Base-by-base conservation (phyloP, 1,140 invertebrate genomes). In the Drosophila ficusphila region DNA sequence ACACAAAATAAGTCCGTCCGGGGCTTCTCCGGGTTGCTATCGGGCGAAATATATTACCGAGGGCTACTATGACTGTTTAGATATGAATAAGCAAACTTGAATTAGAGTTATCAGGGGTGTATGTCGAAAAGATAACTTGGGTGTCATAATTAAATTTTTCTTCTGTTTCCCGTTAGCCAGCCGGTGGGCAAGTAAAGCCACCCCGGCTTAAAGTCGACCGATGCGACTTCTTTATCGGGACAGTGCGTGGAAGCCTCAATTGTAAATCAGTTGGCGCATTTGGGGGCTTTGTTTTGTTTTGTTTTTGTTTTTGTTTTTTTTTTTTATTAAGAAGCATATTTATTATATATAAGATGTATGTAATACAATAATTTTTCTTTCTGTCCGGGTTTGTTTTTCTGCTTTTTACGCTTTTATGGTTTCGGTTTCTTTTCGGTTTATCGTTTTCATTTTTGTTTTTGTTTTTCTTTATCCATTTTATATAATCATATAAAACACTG, bases 401-500 rank as follows among this genome's bases (percentile, higher is more conserved):
- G 53, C 41, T 56, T 29, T 58, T 54, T 54, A 60, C 77, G 76
- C 56, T 68, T 52, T 58, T 85, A 76, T 85, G 79, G 44, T 69
- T 68, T 71, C 67, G 53, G 67, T 57, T 72, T 79, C 69, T 56
- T 61, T 73, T 74, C 48, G 39, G 53, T 60, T 72, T 44, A 57
- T 54, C 47, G 19, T 68, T 70, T 64, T 52, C 42, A 27, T 58
- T 83, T 57, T 76, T 54, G 70, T 64, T 58, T 52, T 57, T 52
- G 23, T 64, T 75, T 76, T 42, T 27, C 57, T 73, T 77, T 82
- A 85, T 85, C 72, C 77, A 76, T 86, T 79, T 88, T 86, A 86
- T 85, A 85, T 88, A 88, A 85, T 90, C 85, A 90, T 90, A 90
- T 90, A 90, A 90, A 90, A 90, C 89, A 90, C 89, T 90, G 89